Conservation (phyloP, 2,888 invertebrate species). For the Bombylius discolor region DNA sequence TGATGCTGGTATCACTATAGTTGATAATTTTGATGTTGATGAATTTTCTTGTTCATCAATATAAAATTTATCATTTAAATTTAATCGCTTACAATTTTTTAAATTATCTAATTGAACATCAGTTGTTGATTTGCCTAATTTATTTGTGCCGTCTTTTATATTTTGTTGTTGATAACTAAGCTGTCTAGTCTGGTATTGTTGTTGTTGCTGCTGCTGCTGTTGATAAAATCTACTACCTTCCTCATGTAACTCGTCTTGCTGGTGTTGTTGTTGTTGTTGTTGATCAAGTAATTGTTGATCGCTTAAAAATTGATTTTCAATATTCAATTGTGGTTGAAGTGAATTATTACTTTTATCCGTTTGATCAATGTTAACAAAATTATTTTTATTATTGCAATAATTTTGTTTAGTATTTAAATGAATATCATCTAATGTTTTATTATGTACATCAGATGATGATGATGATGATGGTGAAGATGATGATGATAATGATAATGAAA, state of each 20-base stretch:
- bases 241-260: neutral
- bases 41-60: no score
- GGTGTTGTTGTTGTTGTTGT: neutral
- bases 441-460: neutral
- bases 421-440: neutral
- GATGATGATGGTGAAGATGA: neutral
- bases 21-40: no score
- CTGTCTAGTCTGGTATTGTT: neutral
- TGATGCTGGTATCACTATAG: neutral
- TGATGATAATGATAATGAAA: neutral
- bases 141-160: neutral
- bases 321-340: neutral
- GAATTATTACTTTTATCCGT: neutral
- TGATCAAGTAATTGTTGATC: conserved; percentile 2
- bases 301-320: conserved; percentile 7
- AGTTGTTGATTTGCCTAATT: neutral
- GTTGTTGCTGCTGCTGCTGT: neutral
- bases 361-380: neutral
- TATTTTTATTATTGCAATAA: neutral
- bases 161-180: neutral
- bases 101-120: neutral
- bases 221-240: neutral
- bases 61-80: neutral
- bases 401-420: neutral
- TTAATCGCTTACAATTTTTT: neutral